Conservation (phyloP, 2,113 vertebrate genomes). For the Bungarus multicinctus region DNA sequence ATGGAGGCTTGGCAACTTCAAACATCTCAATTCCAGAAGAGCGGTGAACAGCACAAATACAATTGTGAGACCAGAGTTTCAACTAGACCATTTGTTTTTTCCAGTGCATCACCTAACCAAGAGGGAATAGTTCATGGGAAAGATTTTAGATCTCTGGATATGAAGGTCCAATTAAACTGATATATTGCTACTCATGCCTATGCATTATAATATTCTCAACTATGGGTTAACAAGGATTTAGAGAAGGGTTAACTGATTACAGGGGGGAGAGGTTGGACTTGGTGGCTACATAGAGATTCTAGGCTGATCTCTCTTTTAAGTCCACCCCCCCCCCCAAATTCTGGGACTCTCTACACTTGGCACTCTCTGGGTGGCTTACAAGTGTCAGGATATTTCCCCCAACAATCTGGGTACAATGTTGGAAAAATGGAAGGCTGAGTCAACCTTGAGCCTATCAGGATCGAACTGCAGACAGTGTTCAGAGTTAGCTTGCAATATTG, state of each 20-base stretch:
- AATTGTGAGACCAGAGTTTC: neutral
- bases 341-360: neutral
- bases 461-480: neutral
- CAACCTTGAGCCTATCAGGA: neutral
- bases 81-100: neutral
- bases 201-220: neutral
- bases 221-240: neutral
- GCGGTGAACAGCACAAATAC: neutral
- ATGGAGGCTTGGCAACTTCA: neutral
- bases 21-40: neutral
- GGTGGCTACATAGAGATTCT: neutral
- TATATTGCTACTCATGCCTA: neutral
- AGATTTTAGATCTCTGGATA: neutral
- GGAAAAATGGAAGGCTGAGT: neutral
- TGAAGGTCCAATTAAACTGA: neutral
- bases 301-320: neutral
- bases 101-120: neutral
- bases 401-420: neutral
- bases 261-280: neutral
- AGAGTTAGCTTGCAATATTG: neutral
- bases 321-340: neutral
- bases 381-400: neutral
- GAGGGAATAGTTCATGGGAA: neutral
- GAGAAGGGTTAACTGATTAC: neutral
- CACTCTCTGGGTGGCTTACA: neutral